Base-by-base conservation (phyloP, 2,113 vertebrate genomes). In the Lophius piscatorius region DNA sequence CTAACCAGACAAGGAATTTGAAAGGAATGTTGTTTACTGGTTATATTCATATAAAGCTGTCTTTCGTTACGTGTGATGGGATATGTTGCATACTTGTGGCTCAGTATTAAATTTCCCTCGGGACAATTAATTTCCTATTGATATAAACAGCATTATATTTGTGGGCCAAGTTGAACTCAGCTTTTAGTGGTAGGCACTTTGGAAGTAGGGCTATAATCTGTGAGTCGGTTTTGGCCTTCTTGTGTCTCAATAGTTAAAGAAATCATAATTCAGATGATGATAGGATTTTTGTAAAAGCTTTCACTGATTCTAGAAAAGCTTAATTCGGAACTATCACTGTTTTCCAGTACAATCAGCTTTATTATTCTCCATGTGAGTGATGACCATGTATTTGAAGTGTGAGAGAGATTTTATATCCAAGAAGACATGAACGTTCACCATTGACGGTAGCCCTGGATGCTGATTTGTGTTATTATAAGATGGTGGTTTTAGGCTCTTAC, bases 21-120 rank as follows among this genome's bases (percentile, higher is more conserved):
- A 14, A 39, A 57, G 50, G 72, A 75, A 83, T 75, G 48, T 63
- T 74, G 56, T 79, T 81, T 61, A 78, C 50, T 10, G 18, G 9
- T 64, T 41, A 24, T 36, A 26, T 22, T n/a, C n/a, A 23, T n/a
- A 68, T 63, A 70, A 79, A 31, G 13, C 18, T 18, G 22, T 47
- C 21, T 31, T 34, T 71, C 76, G 73, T 79, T 16, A 21, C 17
- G 18, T 28, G 49, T 16, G 31, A 49, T n/a, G 14, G n/a, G 18
- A 70, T 23, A 49, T 40, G 13, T 58, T 58, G 63, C 73, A 42
- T 33, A 59, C 36, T 46, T 39, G 57, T 18, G 24, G 3, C 36
- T 70, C 55, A 24, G 28, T 51, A 78, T 74, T 46, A 14, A 80
- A 70, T 82, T 75, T 34, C 28, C 24, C 46, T 51, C 33, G 5